phyloP scores from a whole-genome alignment of 2,113 vertebrate species.

The Promerops cafer region DNA sequence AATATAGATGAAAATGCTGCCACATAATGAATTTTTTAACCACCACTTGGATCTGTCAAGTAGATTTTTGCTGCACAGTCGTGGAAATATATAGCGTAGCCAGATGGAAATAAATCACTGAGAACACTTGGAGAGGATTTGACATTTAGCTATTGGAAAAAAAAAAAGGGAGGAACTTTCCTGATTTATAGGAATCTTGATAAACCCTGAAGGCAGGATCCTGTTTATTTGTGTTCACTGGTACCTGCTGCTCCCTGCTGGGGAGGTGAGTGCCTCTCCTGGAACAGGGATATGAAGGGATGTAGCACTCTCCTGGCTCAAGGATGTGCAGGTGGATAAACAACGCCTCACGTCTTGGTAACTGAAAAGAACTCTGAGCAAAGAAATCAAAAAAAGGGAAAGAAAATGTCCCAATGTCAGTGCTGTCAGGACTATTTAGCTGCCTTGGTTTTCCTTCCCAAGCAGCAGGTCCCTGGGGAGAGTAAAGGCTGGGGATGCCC shows the following conservation, averaged over 20 bases:
- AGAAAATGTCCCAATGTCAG: neutral
- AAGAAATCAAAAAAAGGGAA: neutral
- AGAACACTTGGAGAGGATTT: neutral
- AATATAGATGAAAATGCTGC: conserved; percentile 38
- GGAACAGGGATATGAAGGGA: neutral
- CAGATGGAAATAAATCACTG: conserved; percentile 32
- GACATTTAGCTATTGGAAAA: neutral
- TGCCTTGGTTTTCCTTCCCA: neutral
- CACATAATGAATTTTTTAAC: conserved; percentile 47
- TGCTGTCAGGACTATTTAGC: neutral
- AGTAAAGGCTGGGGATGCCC: neutral
- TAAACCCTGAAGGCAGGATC: neutral
- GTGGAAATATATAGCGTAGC: neutral
- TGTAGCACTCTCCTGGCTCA: fast-evolving
- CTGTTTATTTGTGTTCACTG: neutral
- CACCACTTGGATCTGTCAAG: conserved; percentile 36
- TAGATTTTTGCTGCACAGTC: neutral
- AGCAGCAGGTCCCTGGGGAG: neutral
- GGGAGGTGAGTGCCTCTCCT: neutral
- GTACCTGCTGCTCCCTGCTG: neutral
- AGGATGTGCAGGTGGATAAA: neutral
- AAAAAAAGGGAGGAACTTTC: neutral
- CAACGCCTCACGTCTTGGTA: fast-evolving
- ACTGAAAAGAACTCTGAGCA: neutral
- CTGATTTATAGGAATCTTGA: neutral